Conservation (phyloP, 2,113 vertebrate species). For the Xiphophorus maculatus region DNA sequence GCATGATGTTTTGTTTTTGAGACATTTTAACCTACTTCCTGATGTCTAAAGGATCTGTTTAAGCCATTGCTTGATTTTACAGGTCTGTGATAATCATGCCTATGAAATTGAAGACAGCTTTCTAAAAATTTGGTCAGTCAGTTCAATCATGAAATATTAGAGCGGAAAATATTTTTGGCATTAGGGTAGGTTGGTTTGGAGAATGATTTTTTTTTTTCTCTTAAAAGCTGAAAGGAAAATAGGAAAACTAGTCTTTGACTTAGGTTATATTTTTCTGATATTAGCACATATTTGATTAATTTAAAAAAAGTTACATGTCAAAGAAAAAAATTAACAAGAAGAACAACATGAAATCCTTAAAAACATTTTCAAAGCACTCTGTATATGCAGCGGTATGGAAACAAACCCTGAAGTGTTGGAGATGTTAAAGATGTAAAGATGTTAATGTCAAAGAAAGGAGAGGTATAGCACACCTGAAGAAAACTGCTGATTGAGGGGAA, state of each 20-base stretch:
- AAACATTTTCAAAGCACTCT: no score
- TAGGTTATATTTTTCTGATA: neutral
- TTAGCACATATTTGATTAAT: neutral
- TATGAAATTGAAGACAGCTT: neutral
- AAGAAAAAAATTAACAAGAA: neutral
- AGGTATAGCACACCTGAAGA: constrained; percentile 64
- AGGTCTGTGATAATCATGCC: neutral
- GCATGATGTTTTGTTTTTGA: neutral
- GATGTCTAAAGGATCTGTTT: neutral
- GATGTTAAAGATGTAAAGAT: neutral
- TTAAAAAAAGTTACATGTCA: no score
- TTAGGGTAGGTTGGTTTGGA: neutral
- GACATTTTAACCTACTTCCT: no score
- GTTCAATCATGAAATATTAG: neutral
- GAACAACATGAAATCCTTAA: neutral
- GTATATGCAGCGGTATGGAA: no score
- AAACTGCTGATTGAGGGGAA: constrained; percentile 70
- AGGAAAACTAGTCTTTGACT: neutral
- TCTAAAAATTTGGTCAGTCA: neutral
- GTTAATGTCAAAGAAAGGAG: constrained; percentile 1
- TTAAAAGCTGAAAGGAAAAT: neutral
- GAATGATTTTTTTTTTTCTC: neutral
- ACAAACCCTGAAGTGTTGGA: neutral
- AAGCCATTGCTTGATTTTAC: neutral
- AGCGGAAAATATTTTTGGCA: neutral